Evolutionary conservation across 23 tunicate genomes (phyloP), one percentile per base, ranked within the genome.

Genomic region (Aplidium turbinatum): DNA sequence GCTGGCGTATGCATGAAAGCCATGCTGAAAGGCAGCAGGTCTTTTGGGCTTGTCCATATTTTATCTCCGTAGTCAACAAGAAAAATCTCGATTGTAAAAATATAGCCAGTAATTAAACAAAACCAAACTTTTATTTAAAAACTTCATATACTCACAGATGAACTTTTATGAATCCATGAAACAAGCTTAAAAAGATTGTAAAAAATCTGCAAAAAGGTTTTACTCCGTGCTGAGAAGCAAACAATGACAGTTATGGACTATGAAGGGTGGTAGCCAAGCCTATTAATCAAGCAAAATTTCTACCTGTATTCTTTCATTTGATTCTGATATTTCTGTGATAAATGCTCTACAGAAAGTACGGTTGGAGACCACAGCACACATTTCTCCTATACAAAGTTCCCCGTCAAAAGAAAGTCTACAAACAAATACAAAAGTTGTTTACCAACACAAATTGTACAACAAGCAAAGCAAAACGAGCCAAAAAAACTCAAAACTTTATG

Each of bases 1-100:
- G 32, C 35, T 16, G 82, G 82, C 11, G 48, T 4, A 31, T 78
- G 82, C 51, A 78, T 63, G 33, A 78, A 78, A 21, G 73, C 82
- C 28, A 46, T 13, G 4, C 19, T 16, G 16, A 64, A 68, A 13
- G 60, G 82, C 6, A 46, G 47, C 1, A 78, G 45, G 1, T 34
- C 34, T 4, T 39, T 45, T 3, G 51, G 55, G 4, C 31, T n/a
- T 2, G 47, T 31, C 23, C 18, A 20, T 19, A 31, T 3, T 13
- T 3, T 56, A 31, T 30, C 3, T 6, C 78, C 78, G 24, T 73
- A 73, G 33, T 73, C 78, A 9, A 73, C 48, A 3, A 73, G 30
- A 31, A 16, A 50, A n/a, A n/a, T n/a, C n/a, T n/a, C n/a, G n/a
- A n/a, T n/a, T n/a, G n/a, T n/a, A n/a, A n/a, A n/a, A n/a, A n/a